phyloP scores from a whole-genome alignment of 2,888 invertebrate genomes.

The Drosophila ustulata region DNA sequence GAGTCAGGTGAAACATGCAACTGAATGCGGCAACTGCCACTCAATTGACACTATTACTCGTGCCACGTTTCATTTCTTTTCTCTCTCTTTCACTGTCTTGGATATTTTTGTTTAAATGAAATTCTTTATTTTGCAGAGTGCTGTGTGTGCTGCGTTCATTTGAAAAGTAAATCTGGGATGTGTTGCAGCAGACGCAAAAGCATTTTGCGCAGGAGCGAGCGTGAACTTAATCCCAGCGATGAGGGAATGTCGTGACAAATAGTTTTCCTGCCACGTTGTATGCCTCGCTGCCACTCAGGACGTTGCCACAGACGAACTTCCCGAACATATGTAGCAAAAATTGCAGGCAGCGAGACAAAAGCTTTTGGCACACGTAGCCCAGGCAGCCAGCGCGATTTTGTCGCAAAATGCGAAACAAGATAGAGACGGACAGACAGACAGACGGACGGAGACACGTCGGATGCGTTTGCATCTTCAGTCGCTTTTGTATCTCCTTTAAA shows the following conservation, averaged over 20 bases:
- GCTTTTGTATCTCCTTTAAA: slow-evolving; percentile 33
- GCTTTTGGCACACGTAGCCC: slow-evolving; percentile 32
- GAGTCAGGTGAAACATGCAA: slow-evolving; percentile 9
- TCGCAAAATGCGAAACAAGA: slow-evolving; percentile 63
- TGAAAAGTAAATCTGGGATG: slow-evolving; percentile 42
- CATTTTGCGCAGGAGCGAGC: slow-evolving; percentile 25
- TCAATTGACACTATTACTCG: slow-evolving; percentile 36
- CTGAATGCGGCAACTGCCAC: slow-evolving; percentile 10
- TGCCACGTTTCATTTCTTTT: not conserved
- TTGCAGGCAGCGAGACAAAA: slow-evolving; percentile 36
- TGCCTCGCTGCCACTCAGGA: slow-evolving; percentile 19
- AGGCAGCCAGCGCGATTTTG: slow-evolving; percentile 63
- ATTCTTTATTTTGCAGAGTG: slow-evolving; percentile 5
- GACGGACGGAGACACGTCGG: slow-evolving; percentile 59
- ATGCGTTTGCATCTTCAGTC: slow-evolving; percentile 59
- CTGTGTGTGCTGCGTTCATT: slow-evolving; percentile 2
- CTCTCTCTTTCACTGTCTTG: not conserved
- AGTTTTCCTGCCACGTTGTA: slow-evolving; percentile 64
- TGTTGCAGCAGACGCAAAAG: slow-evolving; percentile 33
- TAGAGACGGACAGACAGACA: slow-evolving; percentile 38
- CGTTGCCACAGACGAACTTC: slow-evolving; percentile 30
- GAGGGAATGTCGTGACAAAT: slow-evolving; percentile 81
- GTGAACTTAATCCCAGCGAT: slow-evolving; percentile 72
- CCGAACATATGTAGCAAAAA: slow-evolving; percentile 54
- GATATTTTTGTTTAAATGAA: slow-evolving; percentile 18